These are phyloP conservation scores for Nicator chloris DNA, from an alignment of 2,113 vertebrate genomes.

Conservation along the genomic window DNA sequence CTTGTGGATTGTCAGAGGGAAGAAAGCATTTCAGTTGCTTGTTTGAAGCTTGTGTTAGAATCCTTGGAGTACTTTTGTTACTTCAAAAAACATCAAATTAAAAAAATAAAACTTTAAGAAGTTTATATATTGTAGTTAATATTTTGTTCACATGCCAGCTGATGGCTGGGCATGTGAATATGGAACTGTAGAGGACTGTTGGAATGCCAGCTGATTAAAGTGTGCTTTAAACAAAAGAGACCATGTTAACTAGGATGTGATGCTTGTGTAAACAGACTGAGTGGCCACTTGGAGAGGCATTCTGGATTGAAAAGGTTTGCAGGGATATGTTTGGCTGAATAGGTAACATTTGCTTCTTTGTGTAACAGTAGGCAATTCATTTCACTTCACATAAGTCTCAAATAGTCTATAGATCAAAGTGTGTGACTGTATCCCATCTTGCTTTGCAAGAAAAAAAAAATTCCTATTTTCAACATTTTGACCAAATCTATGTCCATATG, in stretches of 20 bases:
- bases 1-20: neutral
- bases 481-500: accelerated
- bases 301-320: neutral
- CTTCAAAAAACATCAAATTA: neutral
- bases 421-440: neutral
- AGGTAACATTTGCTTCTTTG: neutral
- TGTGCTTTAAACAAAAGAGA: neutral
- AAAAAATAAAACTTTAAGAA: neutral
- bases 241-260: neutral
- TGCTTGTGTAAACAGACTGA: neutral
- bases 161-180: neutral
- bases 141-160: neutral
- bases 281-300: neutral
- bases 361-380: neutral
- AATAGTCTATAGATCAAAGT: neutral
- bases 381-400: neutral
- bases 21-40: neutral
- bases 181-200: neutral
- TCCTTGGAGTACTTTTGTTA: neutral
- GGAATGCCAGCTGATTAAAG: neutral
- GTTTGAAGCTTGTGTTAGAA: neutral
- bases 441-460: neutral
- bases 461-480: neutral
- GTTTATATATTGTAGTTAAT: neutral
- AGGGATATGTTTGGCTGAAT: neutral